Base-by-base conservation (phyloP, 2,888 invertebrate species). In the Plusia festucae region DNA sequence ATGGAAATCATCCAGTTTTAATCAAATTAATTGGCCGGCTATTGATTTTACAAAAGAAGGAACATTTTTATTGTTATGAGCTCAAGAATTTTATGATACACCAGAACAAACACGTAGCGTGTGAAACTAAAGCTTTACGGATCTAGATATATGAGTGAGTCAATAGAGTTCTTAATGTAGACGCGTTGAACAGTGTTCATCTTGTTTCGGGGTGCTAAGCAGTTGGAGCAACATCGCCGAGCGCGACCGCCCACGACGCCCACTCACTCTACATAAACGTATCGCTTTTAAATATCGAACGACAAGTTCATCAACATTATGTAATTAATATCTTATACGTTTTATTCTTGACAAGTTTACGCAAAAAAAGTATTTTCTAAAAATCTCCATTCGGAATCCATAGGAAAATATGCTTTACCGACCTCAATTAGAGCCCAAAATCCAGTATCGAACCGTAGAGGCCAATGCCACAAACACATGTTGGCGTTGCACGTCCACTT, bases 381-480 rank as follows among this genome's bases (percentile, higher is more conserved):
- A 87, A 84, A 82, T 80, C 84, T 84, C 78, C 80, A 79, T 75
- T 64, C 58, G 20, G 18, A 65, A 56, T 51, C 16, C 77, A 61
- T 49, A 20, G 54, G 30, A 78, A 69, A 78, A 73, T 76, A 62
- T 11, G 57, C 60, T 68, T 76, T 85, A 76, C 55, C 16, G 16
- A 60, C 11, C 55, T 15, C 5, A 11, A n/a, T 53, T 80, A 90
- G 79, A 84, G 90, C 85, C 71, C 72, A 86, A 82, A 84, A 88
- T 91, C 64, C 76, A 81, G 77, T 82, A 79, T 69, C 68, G 71
- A 69, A 70, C 68, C 82, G 82, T 86, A 88, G 76, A 88, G 91
- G 91, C 91, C 90, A 91, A 90, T 89, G 91, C 91, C 90, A 93
- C 92, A 90, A 93, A 92, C 93, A 93, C 92, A 93, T 93, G 93